Percentiles rank a stretch among this genome's conserved stretches.
Evolutionary conservation across 2,888 invertebrate species (phyloP).

Genomic region (Agrotis segetum): DNA sequence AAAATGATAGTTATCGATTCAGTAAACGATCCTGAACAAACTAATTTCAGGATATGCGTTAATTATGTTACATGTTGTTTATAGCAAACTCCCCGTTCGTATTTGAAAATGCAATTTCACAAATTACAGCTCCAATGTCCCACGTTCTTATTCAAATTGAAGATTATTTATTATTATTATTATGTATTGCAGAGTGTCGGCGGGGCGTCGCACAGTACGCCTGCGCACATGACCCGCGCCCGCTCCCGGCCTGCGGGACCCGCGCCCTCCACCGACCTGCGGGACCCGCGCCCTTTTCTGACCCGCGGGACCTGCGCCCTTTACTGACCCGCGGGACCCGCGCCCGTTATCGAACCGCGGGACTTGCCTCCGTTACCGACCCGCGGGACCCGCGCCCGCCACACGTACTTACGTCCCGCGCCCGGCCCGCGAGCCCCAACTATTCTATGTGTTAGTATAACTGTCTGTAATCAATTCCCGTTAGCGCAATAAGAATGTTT

Average conservation of each 20-base stretch:
- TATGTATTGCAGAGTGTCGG: slow-evolving; percentile 31
- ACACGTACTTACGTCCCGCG: neutral
- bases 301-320: neutral
- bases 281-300: slow-evolving; percentile 16
- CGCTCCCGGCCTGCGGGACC: neutral
- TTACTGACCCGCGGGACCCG: slow-evolving; percentile 2
- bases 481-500: slow-evolving; percentile 59
- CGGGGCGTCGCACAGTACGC: slow-evolving; percentile 21
- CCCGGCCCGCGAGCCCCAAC: slow-evolving; percentile 23
- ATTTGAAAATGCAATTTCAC: no score
- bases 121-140: no score
- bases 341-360: neutral
- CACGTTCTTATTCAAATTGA: neutral
- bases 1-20: no score
- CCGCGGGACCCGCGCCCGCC: slow-evolving; percentile 22
- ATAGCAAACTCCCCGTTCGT: no score
- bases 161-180: no score
- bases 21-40: no score
- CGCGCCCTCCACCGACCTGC: slow-evolving; percentile 21
- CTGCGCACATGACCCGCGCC: slow-evolving; percentile 11
- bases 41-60: no score
- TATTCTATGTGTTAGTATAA: slow-evolving; percentile 51
- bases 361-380: neutral
- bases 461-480: slow-evolving; percentile 61
- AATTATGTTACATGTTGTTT: no score